phyloP scores from a whole-genome alignment of 2,888 invertebrate genomes.

The Caenorhabditis imperialis region DNA sequence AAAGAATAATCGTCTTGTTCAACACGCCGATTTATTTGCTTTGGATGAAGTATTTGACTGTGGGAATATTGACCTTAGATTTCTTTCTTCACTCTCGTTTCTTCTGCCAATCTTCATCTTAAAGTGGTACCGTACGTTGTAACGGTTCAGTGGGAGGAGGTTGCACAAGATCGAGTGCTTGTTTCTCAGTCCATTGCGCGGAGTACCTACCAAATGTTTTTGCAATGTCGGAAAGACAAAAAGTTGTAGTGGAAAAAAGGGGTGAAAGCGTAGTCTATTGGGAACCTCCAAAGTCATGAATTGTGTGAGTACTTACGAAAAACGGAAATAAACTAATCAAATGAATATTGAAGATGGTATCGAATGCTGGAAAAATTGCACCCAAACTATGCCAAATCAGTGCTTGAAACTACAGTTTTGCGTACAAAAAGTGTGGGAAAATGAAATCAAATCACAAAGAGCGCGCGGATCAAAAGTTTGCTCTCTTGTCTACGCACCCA shows the following conservation, averaged over 20 bases:
- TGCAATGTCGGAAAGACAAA: conserved; percentile 3
- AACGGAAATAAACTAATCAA: no score
- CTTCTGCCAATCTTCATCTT: conserved; percentile 50
- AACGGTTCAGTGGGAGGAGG: conserved; percentile 30
- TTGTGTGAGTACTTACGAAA: no score
- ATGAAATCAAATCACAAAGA: no score
- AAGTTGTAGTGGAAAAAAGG: not conserved
- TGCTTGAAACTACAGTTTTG: no score
- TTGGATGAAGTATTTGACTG: conserved; percentile 59
- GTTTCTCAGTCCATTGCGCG: conserved; percentile 23
- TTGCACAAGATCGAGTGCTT: conserved; percentile 45
- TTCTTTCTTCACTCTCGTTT: conserved; percentile 45
- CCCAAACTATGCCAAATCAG: no score
- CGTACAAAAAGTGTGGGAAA: no score
- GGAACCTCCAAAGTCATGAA: no score
- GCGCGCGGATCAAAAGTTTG: no score
- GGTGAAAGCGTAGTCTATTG: no score
- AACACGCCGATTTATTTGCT: conserved; percentile 61
- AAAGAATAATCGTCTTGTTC: conserved; percentile 60
- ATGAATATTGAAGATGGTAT: no score
- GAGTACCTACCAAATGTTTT: conserved; percentile 12
- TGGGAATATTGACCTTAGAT: conserved; percentile 61
- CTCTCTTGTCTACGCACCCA: no score
- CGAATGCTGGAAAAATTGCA: no score
- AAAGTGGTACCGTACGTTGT: conserved; percentile 51